These are phyloP conservation scores for Crypturellus tataupa DNA, from an alignment of 2,797 vertebrate species.

Conservation along the genomic window DNA sequence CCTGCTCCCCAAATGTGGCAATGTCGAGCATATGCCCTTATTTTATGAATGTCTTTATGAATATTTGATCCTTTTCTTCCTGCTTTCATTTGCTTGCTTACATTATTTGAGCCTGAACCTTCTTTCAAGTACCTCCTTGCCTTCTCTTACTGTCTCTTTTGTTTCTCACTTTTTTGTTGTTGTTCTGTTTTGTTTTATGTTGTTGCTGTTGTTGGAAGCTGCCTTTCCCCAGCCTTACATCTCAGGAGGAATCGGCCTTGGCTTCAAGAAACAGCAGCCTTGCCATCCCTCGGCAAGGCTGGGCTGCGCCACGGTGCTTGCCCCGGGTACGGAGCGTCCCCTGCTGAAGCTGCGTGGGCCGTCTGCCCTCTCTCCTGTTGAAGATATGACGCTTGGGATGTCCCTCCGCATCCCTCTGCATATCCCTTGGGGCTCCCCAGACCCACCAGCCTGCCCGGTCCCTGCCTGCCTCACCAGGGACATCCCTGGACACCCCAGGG, in stretches of 20 bases:
- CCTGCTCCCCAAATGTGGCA: neutral
- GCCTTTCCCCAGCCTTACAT: neutral
- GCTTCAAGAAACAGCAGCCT: neutral
- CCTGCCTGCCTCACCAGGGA: neutral
- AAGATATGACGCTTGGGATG: neutral
- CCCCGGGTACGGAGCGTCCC: neutral
- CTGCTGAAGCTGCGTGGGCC: neutral
- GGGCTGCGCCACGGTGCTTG: neutral
- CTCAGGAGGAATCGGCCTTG: neutral
- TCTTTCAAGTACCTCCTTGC: neutral
- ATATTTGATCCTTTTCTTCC: neutral
- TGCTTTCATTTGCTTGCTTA: neutral
- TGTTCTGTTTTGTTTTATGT: neutral
- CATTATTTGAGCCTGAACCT: neutral
- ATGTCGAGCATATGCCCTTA: fast-evolving
- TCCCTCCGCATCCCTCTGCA: neutral
- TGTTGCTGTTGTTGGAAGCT: neutral
- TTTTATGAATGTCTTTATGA: neutral
- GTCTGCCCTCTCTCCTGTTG: neutral
- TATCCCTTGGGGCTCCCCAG: neutral
- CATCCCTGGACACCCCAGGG: neutral
- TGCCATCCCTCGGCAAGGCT: fast-evolving
- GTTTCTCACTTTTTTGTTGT: neutral
- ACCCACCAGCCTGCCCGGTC: neutral
- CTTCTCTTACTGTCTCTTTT: neutral